Conservation (phyloP, 2,888 invertebrate genomes). For the Drosophila kambysellisi region DNA sequence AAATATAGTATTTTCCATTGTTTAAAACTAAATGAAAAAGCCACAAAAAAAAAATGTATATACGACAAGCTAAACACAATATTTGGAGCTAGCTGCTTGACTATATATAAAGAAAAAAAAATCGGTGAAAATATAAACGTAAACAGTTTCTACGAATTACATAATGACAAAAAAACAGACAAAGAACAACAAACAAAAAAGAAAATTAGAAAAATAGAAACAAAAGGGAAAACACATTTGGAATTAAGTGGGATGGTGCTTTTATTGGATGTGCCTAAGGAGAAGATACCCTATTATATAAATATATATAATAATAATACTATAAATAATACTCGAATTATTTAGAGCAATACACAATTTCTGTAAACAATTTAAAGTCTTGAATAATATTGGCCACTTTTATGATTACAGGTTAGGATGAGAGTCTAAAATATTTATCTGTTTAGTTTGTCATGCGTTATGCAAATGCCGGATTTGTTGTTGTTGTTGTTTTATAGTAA, state of each 20-base stretch:
- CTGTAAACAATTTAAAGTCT: background rate
- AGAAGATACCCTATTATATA: background rate
- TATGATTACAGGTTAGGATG: background rate
- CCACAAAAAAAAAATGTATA: background rate
- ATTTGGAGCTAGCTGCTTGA: background rate
- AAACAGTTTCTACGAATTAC: constrained; percentile 36
- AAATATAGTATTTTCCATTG: background rate
- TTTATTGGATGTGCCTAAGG: background rate
- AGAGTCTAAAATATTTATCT: constrained; percentile 33
- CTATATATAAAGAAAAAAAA: constrained; percentile 4
- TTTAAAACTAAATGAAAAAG: background rate
- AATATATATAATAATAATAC: background rate
- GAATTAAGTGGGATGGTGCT: background rate
- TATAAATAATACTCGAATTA: background rate
- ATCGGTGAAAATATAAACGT: constrained; percentile 8
- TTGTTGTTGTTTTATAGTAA: constrained; percentile 20
- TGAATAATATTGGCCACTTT: constrained; percentile 19
- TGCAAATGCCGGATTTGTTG: constrained; percentile 67
- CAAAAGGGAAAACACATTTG: background rate
- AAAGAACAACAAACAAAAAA: background rate
- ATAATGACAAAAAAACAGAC: constrained; percentile 44
- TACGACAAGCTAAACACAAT: background rate
- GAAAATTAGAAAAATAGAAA: background rate
- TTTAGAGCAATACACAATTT: background rate
- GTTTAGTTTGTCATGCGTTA: constrained; percentile 68